Conservation (phyloP, 2,797 vertebrate species). For the Enteromius unitaeniatus region DNA sequence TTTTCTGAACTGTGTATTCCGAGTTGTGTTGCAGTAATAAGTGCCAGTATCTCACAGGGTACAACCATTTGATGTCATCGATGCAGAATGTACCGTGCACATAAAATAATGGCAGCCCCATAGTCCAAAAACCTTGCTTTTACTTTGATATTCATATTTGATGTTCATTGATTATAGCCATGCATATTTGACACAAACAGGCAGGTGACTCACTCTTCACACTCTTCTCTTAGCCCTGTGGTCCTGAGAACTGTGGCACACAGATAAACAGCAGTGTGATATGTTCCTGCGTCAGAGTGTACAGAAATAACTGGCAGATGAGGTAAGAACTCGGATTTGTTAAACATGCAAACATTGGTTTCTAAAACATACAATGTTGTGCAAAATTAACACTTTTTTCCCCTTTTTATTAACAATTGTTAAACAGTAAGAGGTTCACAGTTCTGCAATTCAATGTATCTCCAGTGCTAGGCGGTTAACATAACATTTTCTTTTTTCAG, state of each 20-base stretch:
- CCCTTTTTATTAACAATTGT: background rate
- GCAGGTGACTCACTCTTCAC: slow-evolving; percentile 18
- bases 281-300: background rate
- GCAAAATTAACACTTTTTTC: background rate
- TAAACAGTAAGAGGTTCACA: background rate
- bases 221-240: slow-evolving; percentile 5
- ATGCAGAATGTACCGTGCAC: too few relatives aligned
- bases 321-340: background rate
- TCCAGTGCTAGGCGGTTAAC: background rate
- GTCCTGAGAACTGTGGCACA: slow-evolving; percentile 13
- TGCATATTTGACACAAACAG: background rate
- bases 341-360: background rate
- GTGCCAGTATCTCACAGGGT: too few relatives aligned
- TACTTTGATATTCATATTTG: background rate
- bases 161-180: background rate
- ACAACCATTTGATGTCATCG: too few relatives aligned
- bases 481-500: background rate
- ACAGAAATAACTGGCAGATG: slow-evolving; percentile 11
- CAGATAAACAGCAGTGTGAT: slow-evolving; percentile 13
- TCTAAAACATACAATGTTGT: background rate
- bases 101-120: too few relatives aligned
- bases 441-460: background rate
- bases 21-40: too few relatives aligned
- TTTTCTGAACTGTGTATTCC: too few relatives aligned
- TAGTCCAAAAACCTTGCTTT: background rate